Evolutionary conservation across 2,888 invertebrate genomes (phyloP), one percentile per base, ranked within the genome.

Genomic region (Candidula unifasciata): DNA sequence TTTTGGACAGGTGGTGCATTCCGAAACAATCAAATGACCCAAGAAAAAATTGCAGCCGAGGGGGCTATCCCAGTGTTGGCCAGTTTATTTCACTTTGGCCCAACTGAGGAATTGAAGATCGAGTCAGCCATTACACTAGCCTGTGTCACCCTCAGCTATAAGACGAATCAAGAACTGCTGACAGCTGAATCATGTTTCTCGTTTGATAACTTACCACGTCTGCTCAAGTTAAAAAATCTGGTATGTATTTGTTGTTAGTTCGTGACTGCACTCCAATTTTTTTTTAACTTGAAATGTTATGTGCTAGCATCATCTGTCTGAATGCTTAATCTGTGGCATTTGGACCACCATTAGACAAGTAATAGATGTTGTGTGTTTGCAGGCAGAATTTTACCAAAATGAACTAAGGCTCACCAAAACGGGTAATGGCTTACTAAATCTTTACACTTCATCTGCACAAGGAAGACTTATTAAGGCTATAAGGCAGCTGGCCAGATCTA

Each of bases 61-160:
- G 91, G 91, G 10, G 92, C 91, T 18, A 92, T 93, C n/a, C 89
- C 91, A 1, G 87, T 90, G 6, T 89, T 93, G 37, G 93, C 93
- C 13, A 87, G 90, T 33, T 87, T 92, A 76, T 86, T 93, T 52
- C 86, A 91, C 24, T 84, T 89, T 52, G 91, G 92, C 0, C 90
- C 91, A 5, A 89, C 89, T 64, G 90, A 90, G 82, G 93, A 93
- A 81, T 90, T 93, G n/a, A 90, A 91, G 85, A 92, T 92, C 27
- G 92, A 93, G 87, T 92, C 92, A 27, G 92, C 93, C 60, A 92
- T 91, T 80, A 89, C 93, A 2, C 87, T 93, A n/a, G 93, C 91
- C 13, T 93, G 92, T 87, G 90, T 93, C 8, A 91, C 93, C 24
- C 90, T 92, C 16, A 89, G 91, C 86, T 91, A 91, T 86, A 87